Evolutionary conservation across 2,888 invertebrate genomes (phyloP).

Genomic region (Unio pictorum): DNA sequence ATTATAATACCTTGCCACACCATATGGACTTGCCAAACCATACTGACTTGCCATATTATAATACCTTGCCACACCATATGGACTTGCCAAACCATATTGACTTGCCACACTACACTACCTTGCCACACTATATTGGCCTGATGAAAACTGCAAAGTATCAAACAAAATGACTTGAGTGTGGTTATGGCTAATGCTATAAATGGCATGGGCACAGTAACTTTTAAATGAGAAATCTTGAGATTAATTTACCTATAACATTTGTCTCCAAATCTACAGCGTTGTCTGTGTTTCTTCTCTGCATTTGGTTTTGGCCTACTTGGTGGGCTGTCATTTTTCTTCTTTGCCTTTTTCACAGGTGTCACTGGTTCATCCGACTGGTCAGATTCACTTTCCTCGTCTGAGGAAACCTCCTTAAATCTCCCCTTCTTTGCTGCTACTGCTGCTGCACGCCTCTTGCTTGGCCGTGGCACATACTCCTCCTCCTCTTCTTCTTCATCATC

Average conservation of each 20-base stretch:
- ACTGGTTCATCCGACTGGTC: constrained; percentile 3
- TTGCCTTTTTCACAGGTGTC: background rate
- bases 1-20: too few species aligned
- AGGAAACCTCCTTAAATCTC: constrained; percentile 11
- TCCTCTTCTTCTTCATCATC: constrained; percentile 48
- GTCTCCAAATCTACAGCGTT: constrained; percentile 56
- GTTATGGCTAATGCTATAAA: too few species aligned
- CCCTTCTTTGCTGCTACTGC: constrained; percentile 30
- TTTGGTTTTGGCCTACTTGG: constrained; percentile 4
- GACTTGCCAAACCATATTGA: too few species aligned
- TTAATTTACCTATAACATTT: constrained; percentile 61
- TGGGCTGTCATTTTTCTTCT: constrained; percentile 11
- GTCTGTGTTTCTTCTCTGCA: constrained; percentile 35
- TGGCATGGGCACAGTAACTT: too few species aligned
- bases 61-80: too few species aligned
- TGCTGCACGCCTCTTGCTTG: constrained; percentile 51
- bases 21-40: too few species aligned
- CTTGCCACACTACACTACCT: too few species aligned
- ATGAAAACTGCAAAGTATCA: too few species aligned
- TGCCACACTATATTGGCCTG: too few species aligned
- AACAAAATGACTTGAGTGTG: too few species aligned
- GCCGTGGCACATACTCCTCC: constrained; percentile 56
- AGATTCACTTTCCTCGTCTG: constrained; percentile 20
- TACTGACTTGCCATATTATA: too few species aligned
- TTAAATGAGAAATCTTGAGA: too few species aligned